These are phyloP conservation scores for Pseudanteris insignis DNA, from an alignment of 2,888 invertebrate species.

Conservation along the genomic window DNA sequence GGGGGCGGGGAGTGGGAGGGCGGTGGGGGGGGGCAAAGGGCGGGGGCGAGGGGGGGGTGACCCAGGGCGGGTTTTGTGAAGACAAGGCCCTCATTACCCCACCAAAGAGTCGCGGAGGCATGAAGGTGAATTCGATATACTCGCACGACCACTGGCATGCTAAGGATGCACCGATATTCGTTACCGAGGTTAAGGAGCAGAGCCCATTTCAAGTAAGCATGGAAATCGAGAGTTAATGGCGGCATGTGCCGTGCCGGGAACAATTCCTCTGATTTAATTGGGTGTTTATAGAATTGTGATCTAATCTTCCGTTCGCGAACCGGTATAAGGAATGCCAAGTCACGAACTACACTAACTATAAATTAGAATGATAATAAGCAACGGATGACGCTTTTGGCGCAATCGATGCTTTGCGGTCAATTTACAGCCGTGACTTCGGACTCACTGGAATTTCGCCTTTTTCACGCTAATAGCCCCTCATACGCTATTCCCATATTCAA, in stretches of 20 bases:
- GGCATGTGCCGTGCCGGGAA: constrained; percentile 25
- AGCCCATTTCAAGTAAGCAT: constrained; percentile 58
- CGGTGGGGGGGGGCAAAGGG: no score
- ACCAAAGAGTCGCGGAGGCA: constrained; percentile 52
- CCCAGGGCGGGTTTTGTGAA: constrained; percentile 49
- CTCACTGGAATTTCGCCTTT: constrained; percentile 4
- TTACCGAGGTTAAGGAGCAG: constrained; percentile 57
- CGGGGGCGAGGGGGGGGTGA: constrained; percentile 51
- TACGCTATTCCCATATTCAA: no score
- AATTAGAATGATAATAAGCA: constrained; percentile 34
- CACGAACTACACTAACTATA: constrained; percentile 26
- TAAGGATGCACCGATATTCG: constrained; percentile 57
- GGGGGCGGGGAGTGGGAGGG: no score
- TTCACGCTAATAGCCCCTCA: background rate
- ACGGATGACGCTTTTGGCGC: constrained; percentile 5
- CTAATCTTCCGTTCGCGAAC: constrained; percentile 37
- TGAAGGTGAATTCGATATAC: constrained; percentile 65
- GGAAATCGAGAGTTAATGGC: constrained; percentile 28
- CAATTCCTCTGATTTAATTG: constrained; percentile 40
- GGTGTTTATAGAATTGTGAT: constrained; percentile 40
- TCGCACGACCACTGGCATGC: constrained; percentile 61
- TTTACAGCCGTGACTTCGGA: constrained; percentile 6
- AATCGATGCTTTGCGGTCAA: constrained; percentile 9
- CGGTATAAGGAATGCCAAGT: constrained; percentile 27
- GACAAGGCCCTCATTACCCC: constrained; percentile 53